phyloP scores from a whole-genome alignment of 2,797 vertebrate species.

The Salmo trutta region DNA sequence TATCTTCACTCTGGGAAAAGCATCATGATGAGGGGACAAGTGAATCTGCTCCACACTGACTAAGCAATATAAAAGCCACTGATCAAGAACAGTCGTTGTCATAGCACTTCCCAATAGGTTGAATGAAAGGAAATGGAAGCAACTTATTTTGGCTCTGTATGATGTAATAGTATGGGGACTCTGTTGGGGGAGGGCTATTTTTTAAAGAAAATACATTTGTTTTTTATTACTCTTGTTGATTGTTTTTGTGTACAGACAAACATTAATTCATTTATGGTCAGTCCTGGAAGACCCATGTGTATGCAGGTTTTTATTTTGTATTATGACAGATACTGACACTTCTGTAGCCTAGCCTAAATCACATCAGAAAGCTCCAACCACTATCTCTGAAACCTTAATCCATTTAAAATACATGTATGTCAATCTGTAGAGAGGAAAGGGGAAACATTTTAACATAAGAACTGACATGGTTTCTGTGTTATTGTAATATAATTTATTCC shows the following conservation, averaged over 20 bases:
- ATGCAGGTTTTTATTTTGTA: neutral
- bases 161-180: constrained; percentile 78
- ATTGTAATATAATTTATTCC: neutral
- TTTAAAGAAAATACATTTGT: constrained; percentile 85
- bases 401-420: neutral
- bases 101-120: constrained; percentile 82
- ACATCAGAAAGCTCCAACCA: neutral
- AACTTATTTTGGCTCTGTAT: constrained; percentile 79
- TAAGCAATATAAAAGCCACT: constrained; percentile 82
- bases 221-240: constrained; percentile 73
- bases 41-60: constrained; percentile 68
- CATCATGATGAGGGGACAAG: constrained; percentile 64
- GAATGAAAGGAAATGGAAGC: constrained; percentile 72
- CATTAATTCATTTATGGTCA: neutral
- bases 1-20: constrained; percentile 69
- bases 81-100: constrained; percentile 78
- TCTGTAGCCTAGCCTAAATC: neutral
- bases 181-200: constrained; percentile 81
- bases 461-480: neutral
- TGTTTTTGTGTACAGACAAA: constrained; percentile 5
- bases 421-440: neutral
- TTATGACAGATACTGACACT: neutral
- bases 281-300: neutral
- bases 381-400: no score
- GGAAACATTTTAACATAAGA: neutral